Conservation (phyloP, 1,140 invertebrate genomes). For the Rhopalosiphum padi region DNA sequence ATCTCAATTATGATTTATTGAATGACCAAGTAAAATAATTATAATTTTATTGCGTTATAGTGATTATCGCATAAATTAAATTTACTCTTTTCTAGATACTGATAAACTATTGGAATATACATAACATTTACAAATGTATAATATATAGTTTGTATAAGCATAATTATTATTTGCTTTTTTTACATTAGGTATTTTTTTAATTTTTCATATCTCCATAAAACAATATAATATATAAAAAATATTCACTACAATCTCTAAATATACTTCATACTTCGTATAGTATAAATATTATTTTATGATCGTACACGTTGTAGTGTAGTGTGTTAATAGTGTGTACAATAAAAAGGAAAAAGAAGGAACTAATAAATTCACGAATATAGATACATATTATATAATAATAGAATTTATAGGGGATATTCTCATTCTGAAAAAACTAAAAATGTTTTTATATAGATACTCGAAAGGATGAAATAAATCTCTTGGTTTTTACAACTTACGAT, state of each 20-base stretch:
- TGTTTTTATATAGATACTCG: no score
- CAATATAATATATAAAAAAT: background rate
- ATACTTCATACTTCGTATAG: background rate
- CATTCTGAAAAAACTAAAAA: background rate
- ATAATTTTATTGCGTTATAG: background rate
- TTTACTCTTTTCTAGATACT: background rate
- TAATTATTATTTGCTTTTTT: background rate
- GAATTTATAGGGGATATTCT: background rate
- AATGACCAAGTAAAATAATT: constrained; percentile 19
- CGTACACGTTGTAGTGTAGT: background rate
- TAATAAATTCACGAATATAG: background rate
- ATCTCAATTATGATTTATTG: constrained; percentile 15
- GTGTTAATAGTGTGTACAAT: background rate
- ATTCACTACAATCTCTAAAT: background rate
- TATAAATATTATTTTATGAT: background rate
- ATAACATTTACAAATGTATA: constrained; percentile 22
- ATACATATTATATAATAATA: background rate
- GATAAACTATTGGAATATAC: constrained; percentile 9
- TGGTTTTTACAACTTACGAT: background rate
- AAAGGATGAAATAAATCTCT: background rate
- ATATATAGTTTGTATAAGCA: background rate
- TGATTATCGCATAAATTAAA: background rate
- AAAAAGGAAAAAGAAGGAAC: background rate
- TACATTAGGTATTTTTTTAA: background rate
- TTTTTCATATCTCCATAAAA: background rate